Conservation (phyloP, 2,113 vertebrate genomes). For the Setophaga kirtlandii region DNA sequence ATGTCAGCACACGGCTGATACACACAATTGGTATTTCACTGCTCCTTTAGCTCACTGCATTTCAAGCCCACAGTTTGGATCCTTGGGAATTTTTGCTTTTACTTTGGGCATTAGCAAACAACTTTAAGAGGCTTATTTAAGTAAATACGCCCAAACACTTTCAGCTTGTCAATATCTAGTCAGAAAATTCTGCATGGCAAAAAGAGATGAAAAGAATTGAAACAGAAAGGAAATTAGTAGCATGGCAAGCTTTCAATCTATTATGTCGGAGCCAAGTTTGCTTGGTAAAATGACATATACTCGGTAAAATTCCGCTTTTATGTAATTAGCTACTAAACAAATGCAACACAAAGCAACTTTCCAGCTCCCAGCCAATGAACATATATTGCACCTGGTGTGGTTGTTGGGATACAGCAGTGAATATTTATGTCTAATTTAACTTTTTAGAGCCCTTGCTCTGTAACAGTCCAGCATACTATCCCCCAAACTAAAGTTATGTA, state of each 20-base stretch:
- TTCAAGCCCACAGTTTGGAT: neutral
- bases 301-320: conserved; percentile 73
- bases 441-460: conserved; percentile 73
- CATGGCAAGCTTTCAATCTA: conserved; percentile 78
- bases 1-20: neutral
- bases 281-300: conserved; percentile 75
- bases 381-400: conserved; percentile 70
- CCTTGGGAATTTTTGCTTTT: conserved; percentile 57
- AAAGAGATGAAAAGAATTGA: conserved; percentile 80
- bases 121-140: conserved; percentile 78
- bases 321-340: conserved; percentile 79
- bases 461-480: conserved; percentile 71
- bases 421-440: conserved; percentile 77
- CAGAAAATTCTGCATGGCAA: conserved; percentile 77
- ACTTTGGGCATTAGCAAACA: conserved; percentile 64
- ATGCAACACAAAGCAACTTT: conserved; percentile 76
- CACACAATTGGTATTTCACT: neutral
- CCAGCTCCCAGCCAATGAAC: conserved; percentile 68
- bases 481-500: conserved; percentile 84
- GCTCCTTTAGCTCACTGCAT: neutral
- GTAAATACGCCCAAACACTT: conserved; percentile 77
- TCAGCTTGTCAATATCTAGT: conserved; percentile 78
- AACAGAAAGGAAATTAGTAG: conserved; percentile 78
- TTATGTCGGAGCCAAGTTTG: conserved; percentile 76
- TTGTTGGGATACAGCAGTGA: conserved; percentile 57